These are phyloP conservation scores for Andrena flavipes DNA, from an alignment of 2,888 invertebrate species.

Conservation along the genomic window DNA sequence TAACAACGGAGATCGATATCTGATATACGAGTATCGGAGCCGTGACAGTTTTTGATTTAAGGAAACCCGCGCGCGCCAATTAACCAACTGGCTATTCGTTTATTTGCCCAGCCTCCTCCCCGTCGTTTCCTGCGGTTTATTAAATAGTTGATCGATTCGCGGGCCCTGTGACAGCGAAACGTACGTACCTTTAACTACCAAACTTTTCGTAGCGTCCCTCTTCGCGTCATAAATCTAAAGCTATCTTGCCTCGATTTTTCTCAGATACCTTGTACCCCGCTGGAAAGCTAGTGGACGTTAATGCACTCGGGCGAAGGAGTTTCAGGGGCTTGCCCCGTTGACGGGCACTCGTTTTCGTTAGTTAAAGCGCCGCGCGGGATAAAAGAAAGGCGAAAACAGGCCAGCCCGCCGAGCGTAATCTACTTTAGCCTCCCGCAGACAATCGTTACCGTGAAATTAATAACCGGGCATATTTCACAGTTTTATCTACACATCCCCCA, in stretches of 20 bases:
- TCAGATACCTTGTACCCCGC: too few species aligned
- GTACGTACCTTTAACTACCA: neutral
- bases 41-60: slow-evolving; percentile 52
- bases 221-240: neutral
- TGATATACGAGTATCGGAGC: slow-evolving; percentile 25
- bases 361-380: neutral
- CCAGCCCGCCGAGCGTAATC: slow-evolving; percentile 26
- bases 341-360: slow-evolving; percentile 23
- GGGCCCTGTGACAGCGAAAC: neutral
- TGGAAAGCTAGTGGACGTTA: neutral
- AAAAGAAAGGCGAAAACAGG: slow-evolving; percentile 14
- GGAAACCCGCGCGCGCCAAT: slow-evolving; percentile 39
- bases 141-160: slow-evolving; percentile 11
- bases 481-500: slow-evolving; percentile 62
- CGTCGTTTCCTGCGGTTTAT: slow-evolving; percentile 16
- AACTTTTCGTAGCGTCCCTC: neutral
- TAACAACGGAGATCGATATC: slow-evolving; percentile 62
- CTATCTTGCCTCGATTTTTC: neutral
- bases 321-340: neutral
- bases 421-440: slow-evolving; percentile 27
- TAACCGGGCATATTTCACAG: slow-evolving; percentile 62
- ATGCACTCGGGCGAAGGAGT: neutral
- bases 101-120: slow-evolving; percentile 6
- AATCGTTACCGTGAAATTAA: slow-evolving; percentile 60
- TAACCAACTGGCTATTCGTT: slow-evolving; percentile 25